Conservation (phyloP, 92 coral and sea anemone genomes). For the Pocillopora meandrina region DNA sequence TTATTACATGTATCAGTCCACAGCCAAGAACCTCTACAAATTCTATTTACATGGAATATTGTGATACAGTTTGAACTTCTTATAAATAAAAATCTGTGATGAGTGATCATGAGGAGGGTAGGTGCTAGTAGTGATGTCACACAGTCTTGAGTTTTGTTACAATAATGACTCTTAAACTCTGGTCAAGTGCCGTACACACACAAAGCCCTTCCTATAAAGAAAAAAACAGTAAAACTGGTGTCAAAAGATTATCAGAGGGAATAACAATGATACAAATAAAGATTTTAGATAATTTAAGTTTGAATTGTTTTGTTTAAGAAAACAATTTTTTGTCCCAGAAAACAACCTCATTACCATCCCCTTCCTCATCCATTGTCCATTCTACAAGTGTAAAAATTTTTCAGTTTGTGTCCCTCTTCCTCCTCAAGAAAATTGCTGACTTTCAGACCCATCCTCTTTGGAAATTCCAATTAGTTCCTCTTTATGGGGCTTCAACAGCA, state of each 20-base stretch:
- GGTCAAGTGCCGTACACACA: conserved; percentile 98
- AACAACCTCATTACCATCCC: too few species aligned
- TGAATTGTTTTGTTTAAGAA: too few species aligned
- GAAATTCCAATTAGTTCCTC: too few species aligned
- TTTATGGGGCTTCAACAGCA: too few species aligned
- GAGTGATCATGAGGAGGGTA: background rate
- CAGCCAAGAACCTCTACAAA: background rate
- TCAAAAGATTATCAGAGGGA: background rate
- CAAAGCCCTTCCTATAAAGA: conserved; percentile 90
- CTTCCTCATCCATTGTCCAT: too few species aligned
- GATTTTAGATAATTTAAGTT: too few species aligned
- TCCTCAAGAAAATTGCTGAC: too few species aligned
- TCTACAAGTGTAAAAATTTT: too few species aligned
- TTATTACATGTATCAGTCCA: background rate
- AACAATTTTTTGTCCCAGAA: too few species aligned
- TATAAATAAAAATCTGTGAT: background rate
- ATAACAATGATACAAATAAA: background rate
- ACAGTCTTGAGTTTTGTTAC: conserved; percentile 87
- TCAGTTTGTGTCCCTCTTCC: too few species aligned
- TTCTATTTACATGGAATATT: conserved; percentile 12
- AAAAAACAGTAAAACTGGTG: background rate
- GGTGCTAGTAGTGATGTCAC: conserved; percentile 11
- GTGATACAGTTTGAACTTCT: background rate
- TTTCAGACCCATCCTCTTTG: too few species aligned
- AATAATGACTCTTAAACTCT: conserved; percentile 86